Base-by-base conservation (phyloP, 2,113 vertebrate genomes). In the Edolisoma coerulescens region DNA sequence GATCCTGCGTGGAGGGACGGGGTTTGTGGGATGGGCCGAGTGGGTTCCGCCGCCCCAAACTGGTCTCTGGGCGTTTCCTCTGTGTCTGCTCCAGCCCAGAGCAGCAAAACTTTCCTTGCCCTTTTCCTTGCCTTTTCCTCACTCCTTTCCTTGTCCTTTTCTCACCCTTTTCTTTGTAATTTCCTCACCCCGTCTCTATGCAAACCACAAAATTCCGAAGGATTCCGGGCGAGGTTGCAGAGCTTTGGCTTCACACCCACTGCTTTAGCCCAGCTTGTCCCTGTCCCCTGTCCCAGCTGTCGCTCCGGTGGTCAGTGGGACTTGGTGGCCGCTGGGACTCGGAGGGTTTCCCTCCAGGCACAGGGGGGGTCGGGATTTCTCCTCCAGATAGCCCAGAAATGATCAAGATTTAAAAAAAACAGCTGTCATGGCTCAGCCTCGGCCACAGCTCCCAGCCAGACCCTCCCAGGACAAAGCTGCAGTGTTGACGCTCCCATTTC, bases 1-100 rank as follows among this genome's bases (percentile, higher is more conserved):
- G 2, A 1, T 3, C 41, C 10, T 0, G 12, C 0, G 2, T 2
- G 7, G 63, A 16, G 17, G 86, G 68, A 21, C 1, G 47, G 17
- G 12, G 2, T 35, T 3, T 18, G 35, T 16, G 76, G 74, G 56
- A 33, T 1, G 22, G 59, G 64, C 30, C 0, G 3, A 7, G 57
- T 0, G 59, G 37, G 42, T 42, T 50, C 39, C 0, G 0, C 42
- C 5, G 2, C 60, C 65, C 3, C 22, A 15, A 11, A 9, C 20
- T 1, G 30, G 2, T 9, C 37, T 53, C 47, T 13, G 37, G 5
- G 5, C 0, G 2, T 50, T 64, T 17, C 49, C 18, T 44, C 42
- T 6, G n/a, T 2, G 15, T 47, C 26, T 33, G 77, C 76, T 44
- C 37, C 44, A 5, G 75, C 42, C 10, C 3, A 32, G 69, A 33